phyloP scores from a whole-genome alignment of 2,113 vertebrate species.

The Heloderma charlesbogerti region DNA sequence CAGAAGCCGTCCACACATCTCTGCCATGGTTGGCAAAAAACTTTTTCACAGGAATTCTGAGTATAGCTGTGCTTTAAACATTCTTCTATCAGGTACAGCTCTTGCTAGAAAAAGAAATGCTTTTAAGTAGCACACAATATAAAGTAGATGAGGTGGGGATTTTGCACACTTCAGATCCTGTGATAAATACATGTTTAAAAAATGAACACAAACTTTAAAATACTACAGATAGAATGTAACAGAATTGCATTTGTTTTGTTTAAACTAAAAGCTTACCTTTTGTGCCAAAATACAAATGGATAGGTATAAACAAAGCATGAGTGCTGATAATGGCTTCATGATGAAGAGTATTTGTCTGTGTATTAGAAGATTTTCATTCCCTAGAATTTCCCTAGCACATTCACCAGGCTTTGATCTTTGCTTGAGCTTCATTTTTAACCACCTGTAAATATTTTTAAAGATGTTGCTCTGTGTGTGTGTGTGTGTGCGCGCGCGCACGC shows the following conservation, averaged over 20 bases:
- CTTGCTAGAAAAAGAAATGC: constrained; percentile 21
- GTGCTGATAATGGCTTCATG: constrained; percentile 62
- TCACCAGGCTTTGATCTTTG: neutral
- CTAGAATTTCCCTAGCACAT: neutral
- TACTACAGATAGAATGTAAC: neutral
- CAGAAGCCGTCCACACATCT: constrained; percentile 78
- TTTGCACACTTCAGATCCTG: neutral
- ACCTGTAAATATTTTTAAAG: neutral
- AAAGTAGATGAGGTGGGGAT: neutral
- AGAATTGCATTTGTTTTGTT: neutral
- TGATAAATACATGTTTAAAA: neutral
- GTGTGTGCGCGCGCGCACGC: no score
- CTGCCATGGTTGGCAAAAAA: constrained; percentile 87
- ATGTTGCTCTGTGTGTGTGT: no score
- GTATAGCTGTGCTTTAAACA: constrained; percentile 78
- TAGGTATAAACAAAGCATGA: constrained; percentile 59
- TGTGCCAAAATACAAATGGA: constrained; percentile 49
- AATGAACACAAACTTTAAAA: neutral
- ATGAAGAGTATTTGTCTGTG: constrained; percentile 37
- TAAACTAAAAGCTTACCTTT: constrained; percentile 70
- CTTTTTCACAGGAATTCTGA: constrained; percentile 79
- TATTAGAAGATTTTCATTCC: neutral
- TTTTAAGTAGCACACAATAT: neutral
- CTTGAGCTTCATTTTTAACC: neutral
- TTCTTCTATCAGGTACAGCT: constrained; percentile 49